Conservation (phyloP, 2,113 vertebrate species). For the Corvus cornix region DNA sequence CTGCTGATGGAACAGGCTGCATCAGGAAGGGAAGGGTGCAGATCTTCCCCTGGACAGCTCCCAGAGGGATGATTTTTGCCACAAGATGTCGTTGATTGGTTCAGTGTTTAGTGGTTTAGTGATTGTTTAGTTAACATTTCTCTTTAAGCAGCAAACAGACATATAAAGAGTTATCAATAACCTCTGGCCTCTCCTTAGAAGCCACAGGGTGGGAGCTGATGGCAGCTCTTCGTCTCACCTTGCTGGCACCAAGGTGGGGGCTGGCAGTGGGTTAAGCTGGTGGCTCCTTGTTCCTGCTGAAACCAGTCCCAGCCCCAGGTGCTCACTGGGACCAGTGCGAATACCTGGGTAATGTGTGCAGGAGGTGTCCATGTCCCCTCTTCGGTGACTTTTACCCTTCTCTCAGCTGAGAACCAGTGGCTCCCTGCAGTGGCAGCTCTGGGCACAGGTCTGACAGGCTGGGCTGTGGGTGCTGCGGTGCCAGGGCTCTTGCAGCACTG, state of each 20-base stretch:
- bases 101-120: background rate
- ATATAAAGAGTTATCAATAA: background rate
- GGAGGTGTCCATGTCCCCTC: background rate
- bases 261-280: background rate
- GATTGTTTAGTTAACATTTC: background rate
- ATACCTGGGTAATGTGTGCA: accelerated
- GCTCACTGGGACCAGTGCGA: background rate
- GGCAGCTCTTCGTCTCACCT: background rate
- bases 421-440: background rate
- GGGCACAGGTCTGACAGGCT: background rate
- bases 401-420: background rate
- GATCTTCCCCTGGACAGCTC: background rate
- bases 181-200: background rate
- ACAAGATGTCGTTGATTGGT: background rate
- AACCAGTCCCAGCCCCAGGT: background rate
- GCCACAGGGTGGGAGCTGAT: background rate
- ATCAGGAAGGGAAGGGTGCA: background rate
- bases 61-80: background rate
- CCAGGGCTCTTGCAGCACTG: background rate
- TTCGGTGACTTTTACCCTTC: background rate
- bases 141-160: background rate
- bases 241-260: accelerated
- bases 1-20: background rate
- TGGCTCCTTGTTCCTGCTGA: background rate
- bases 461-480: background rate